Base-by-base conservation (phyloP, 2,888 invertebrate genomes). In the Orthonychiurus folsomi region DNA sequence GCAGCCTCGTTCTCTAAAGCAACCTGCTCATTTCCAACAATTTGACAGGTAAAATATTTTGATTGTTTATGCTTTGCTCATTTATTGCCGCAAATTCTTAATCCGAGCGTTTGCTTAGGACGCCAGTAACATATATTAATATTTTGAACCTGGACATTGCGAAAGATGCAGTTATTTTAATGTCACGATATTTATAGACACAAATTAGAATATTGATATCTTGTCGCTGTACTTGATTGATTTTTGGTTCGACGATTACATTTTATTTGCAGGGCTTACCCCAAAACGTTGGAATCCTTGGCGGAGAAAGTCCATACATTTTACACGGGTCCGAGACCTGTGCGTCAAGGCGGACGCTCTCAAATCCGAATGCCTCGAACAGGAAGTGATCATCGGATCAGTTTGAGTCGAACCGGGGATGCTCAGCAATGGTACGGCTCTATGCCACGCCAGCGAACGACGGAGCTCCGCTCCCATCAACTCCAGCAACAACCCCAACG, bases 281-380 rank as follows among this genome's bases (percentile, higher is more conserved):
- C 89, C 1, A 92, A 92, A 76, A 93, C 93, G 1, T 78, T 93
- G 70, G 93, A 93, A 76, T 92, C 91, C 74, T 82, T 93, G 61
- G 92, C 93, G 3, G 93, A 93, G 77, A 92, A 92, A 79, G 92
- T 93, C 62, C 93, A 93, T 77, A 87, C 91, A 60, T 91, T 89
- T 78, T 89, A 89, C 75, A 82, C 84, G n/a, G 83, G 84, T 27
- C 71, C 73, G 24, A 60, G 73, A 61, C 69, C 71, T 21, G 56
- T 65, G 18, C 66, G 71, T 27, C 72, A 71, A 50, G 66, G 67
- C 50, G 66, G 71, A 52, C 66, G 66, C 48, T 65, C 66, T 25
- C 58, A 55, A 20, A 48, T 21, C 25, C 57, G 59, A 55, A 73
- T 73, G 78, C 89, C 92, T 20, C 82, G 93, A 61, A 92, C 93